Evolutionary conservation across 1,140 invertebrate species (phyloP).

Genomic region (Metaphire vulgaris): DNA sequence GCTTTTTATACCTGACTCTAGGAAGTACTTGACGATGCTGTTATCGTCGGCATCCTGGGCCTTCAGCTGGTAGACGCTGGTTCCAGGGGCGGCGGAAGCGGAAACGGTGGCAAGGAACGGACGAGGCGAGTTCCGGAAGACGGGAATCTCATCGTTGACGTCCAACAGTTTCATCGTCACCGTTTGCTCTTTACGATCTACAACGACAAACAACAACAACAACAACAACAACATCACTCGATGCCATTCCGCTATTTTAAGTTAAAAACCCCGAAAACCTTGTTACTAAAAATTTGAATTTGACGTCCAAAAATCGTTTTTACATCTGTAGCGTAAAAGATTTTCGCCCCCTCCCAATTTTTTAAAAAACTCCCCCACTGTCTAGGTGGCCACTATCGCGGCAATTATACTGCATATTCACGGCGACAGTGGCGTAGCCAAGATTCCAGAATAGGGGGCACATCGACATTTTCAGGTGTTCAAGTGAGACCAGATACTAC

Average conservation of each 20-base stretch:
- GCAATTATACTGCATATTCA: too few relatives aligned
- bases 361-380: too few relatives aligned
- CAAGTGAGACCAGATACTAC: too few relatives aligned
- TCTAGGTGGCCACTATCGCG: too few relatives aligned
- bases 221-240: background rate
- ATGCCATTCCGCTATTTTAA: background rate
- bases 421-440: too few relatives aligned
- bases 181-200: constrained; percentile 18
- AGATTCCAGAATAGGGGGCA: too few relatives aligned
- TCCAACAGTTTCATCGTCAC: constrained; percentile 17
- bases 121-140: constrained; percentile 17
- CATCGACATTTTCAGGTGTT: too few relatives aligned
- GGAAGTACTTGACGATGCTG: constrained; percentile 13
- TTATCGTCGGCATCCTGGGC: constrained; percentile 26
- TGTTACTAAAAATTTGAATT: background rate
- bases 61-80: constrained; percentile 21
- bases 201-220: background rate
- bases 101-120: constrained; percentile 27
- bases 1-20: constrained; percentile 29
- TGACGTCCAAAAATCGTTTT: too few relatives aligned
- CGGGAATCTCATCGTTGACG: constrained; percentile 28
- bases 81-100: constrained; percentile 16
- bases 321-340: background rate
- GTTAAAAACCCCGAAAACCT: background rate
- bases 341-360: too few relatives aligned